These are phyloP conservation scores for Formicarius rufipectus DNA, from an alignment of 2,113 vertebrate species.

Conservation along the genomic window DNA sequence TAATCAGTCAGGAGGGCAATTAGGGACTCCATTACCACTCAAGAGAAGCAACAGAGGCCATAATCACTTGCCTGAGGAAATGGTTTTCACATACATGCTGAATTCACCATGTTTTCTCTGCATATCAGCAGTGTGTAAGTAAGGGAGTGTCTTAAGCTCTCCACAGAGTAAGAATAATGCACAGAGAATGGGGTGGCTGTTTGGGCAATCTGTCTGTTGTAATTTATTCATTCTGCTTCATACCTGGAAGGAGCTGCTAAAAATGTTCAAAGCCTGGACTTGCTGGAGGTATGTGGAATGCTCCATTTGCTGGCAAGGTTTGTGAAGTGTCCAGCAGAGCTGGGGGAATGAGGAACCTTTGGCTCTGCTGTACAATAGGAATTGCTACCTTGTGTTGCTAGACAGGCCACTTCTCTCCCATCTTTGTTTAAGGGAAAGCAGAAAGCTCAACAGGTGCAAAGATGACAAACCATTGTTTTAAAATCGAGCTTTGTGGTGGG, in stretches of 20 bases:
- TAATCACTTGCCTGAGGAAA: slow-evolving; percentile 62
- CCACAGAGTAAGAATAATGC: slow-evolving; percentile 4
- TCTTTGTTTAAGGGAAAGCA: neutral
- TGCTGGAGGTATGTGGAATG: neutral
- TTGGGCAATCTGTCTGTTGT: neutral
- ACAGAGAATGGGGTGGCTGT: neutral
- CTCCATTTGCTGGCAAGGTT: neutral
- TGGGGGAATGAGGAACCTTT: accelerated
- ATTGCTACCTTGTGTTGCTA: accelerated
- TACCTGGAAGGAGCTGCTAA: slow-evolving; percentile 5
- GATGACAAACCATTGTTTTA: neutral
- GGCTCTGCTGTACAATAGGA: neutral
- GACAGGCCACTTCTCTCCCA: neutral
- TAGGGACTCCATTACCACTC: slow-evolving; percentile 61
- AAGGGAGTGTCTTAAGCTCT: neutral
- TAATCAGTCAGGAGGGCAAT: slow-evolving; percentile 64
- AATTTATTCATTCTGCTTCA: neutral
- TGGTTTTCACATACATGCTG: neutral
- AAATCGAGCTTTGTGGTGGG: neutral
- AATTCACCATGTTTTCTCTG: neutral
- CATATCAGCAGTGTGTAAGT: neutral
- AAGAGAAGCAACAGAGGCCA: slow-evolving; percentile 38
- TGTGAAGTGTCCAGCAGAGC: neutral
- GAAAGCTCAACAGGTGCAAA: neutral
- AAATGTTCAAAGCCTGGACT: neutral